phyloP scores from a whole-genome alignment of 2,888 invertebrate species.

The Choristoneura rosaceana region DNA sequence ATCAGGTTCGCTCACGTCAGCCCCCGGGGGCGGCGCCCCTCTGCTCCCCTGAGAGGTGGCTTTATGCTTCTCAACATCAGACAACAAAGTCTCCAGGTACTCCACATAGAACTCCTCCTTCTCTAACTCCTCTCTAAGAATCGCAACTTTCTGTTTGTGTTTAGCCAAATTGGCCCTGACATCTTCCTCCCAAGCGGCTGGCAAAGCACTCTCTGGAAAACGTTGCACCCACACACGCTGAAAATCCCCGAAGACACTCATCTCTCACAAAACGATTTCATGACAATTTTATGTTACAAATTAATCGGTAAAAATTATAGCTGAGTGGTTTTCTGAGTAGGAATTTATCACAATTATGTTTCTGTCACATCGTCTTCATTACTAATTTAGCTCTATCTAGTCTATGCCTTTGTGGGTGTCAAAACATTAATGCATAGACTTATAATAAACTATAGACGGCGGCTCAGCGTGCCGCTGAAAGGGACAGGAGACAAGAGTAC shows the following conservation, averaged over 20 bases:
- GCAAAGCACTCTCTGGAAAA: constrained; percentile 95
- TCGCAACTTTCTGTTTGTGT: constrained; percentile 94
- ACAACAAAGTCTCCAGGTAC: constrained; percentile 93
- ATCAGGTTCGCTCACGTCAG: constrained; percentile 75
- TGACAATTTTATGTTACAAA: constrained; percentile 80
- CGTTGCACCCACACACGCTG: constrained; percentile 96
- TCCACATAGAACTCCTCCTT: constrained; percentile 96
- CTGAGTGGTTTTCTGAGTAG: constrained; percentile 34
- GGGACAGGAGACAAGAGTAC: too few relatives aligned
- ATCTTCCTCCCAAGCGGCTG: constrained; percentile 97
- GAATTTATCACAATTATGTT: constrained; percentile 45
- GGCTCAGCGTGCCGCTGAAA: too few relatives aligned
- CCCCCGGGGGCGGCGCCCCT: constrained; percentile 81
- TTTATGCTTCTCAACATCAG: constrained; percentile 94
- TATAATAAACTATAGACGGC: too few relatives aligned
- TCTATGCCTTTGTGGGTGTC: constrained; percentile 33
- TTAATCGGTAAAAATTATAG: constrained; percentile 52
- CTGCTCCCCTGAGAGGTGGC: constrained; percentile 79
- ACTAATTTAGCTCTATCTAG: constrained; percentile 39
- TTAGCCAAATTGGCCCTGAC: constrained; percentile 95
- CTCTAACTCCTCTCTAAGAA: constrained; percentile 93
- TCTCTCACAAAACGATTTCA: constrained; percentile 86
- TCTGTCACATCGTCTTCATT: constrained; percentile 42
- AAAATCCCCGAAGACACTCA: constrained; percentile 96
- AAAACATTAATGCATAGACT: too few relatives aligned